Evolutionary conservation across 2,888 invertebrate species (phyloP), one percentile per base, ranked within the genome.

Genomic region (Mylabris sibirica): DNA sequence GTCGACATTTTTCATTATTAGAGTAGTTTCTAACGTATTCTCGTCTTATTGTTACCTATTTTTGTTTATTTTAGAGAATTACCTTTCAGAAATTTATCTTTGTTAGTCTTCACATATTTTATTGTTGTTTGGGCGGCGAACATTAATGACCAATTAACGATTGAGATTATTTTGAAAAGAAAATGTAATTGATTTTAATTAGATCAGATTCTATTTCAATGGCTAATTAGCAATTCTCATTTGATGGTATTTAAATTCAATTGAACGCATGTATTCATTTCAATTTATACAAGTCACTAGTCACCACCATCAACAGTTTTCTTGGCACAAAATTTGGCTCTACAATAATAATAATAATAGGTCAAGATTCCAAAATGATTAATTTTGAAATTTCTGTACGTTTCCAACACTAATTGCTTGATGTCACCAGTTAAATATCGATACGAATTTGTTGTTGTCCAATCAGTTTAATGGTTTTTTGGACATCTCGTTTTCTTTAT

Each of bases 391-490:
- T n/a, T n/a, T n/a, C 20, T 53, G 20, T 53, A 53, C 22, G 20
- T 22, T 53, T 22, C 22, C 5, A 20, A 22, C 44, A 20, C 49
- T 60, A 22, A 60, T 60, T 60, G 60, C 34, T 3, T 60, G 14
- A 20, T 38, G 60, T 60, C 60, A 60, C 60, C 35, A 38, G 59
- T 59, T 60, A 53, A 60, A 41, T 53, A 24, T 62, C 62, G 63
- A 34, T 53, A 30, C 35, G 44, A 35, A 65, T 68, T 62, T 68
- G 41, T 59, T 38, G 49, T 22, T 65, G 61, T 61, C 41, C 20
- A 60, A 57, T 64, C 57, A 64, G 38, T 67, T 62, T 67, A 71
- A 71, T 69, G 65, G 65, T 59, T 62, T 59, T 62, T 69, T 65
- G 60, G 30, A 53, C 64, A 69, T 69, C 71, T 49, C 30, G 35